Conservation (phyloP, 2,888 invertebrate species). For the Lithophane ornitopus region DNA sequence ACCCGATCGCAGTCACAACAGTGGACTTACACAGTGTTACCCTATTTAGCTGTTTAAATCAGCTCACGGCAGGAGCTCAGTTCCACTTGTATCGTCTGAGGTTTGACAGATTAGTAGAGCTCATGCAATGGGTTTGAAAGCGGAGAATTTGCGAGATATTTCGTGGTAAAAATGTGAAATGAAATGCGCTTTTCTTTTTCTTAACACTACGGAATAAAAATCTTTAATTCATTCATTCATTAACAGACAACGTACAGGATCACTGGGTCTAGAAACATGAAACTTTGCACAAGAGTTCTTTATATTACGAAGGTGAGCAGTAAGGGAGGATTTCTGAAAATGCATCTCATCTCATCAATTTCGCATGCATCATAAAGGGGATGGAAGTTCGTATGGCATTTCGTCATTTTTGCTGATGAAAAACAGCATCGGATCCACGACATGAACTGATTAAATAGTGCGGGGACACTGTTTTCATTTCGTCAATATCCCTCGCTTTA, state of each 20-base stretch:
- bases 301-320: not conserved
- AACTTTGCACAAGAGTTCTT: not conserved
- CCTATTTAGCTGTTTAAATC: constrained; percentile 1
- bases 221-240: not conserved
- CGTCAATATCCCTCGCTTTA: not conserved
- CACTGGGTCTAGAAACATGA: not conserved
- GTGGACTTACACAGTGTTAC: not conserved
- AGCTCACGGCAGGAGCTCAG: not conserved
- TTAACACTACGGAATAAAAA: not conserved
- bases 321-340: not conserved
- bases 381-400: not conserved
- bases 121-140: not conserved
- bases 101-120: constrained; percentile 9
- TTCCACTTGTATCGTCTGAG: not conserved
- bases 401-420: not conserved
- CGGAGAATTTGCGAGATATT: not conserved
- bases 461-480: not conserved
- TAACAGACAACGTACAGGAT: not conserved
- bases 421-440: not conserved
- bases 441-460: not conserved
- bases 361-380: too few relatives aligned
- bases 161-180: not conserved
- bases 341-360: too few relatives aligned
- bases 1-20: not conserved
- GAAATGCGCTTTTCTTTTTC: not conserved